Evolutionary conservation across 1,140 invertebrate species (phyloP).

Genomic region (Aphidius gifuensis): DNA sequence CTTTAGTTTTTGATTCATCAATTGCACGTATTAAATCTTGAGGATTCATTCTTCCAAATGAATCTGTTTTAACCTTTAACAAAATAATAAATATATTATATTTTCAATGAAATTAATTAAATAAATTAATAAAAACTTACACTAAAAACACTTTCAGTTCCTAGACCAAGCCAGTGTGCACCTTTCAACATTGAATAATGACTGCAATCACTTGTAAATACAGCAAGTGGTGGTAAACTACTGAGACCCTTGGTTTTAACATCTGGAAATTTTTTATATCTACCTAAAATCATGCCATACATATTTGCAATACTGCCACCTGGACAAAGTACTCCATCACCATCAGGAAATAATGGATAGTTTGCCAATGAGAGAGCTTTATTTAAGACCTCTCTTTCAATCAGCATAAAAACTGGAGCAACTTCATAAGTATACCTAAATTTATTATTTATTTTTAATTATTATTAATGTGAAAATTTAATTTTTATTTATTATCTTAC

Average conservation of each 20-base stretch:
- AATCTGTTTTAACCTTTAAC: slow-evolving; percentile 64
- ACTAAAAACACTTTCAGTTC: slow-evolving; percentile 62
- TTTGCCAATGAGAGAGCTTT: slow-evolving; percentile 66
- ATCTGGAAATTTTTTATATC: slow-evolving; percentile 70
- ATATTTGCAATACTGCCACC: slow-evolving; percentile 87
- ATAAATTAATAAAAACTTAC: slow-evolving; percentile 25
- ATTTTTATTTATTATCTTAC: slow-evolving; percentile 52
- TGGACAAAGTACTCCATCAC: slow-evolving; percentile 73
- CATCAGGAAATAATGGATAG: slow-evolving; percentile 56
- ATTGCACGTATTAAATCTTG: slow-evolving; percentile 60
- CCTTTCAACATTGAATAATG: slow-evolving; percentile 86
- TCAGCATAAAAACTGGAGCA: slow-evolving; percentile 70
- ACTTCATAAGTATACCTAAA: slow-evolving; percentile 75
- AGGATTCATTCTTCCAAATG: slow-evolving; percentile 63
- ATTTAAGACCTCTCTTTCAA: slow-evolving; percentile 65
- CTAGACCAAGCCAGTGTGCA: slow-evolving; percentile 77
- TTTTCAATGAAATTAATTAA: neutral
- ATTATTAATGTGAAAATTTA: neutral
- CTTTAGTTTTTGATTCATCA: slow-evolving; percentile 45
- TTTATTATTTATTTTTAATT: slow-evolving; percentile 15
- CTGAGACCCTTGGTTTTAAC: slow-evolving; percentile 69
- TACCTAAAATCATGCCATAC: slow-evolving; percentile 77
- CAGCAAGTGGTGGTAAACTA: slow-evolving; percentile 59
- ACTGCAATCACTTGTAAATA: slow-evolving; percentile 77
- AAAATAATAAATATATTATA: slow-evolving; percentile 7